A percentile compares a stretch with the other conserved stretches of the same genome.
These are phyloP conservation scores for Leptinotarsa haldemani DNA, from an alignment of 2,888 invertebrate species.

Conservation along the genomic window DNA sequence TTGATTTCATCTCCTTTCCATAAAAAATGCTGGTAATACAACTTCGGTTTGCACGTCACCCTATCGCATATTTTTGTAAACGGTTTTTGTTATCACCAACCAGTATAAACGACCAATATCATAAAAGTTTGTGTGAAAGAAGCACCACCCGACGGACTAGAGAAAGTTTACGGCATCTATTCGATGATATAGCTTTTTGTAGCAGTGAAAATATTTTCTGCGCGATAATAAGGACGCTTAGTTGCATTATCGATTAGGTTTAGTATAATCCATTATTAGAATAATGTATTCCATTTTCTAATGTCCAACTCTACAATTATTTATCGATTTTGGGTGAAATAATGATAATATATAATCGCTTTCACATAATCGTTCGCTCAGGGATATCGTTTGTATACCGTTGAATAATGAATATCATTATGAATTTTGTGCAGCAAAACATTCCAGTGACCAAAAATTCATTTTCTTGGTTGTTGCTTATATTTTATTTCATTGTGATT, in stretches of 20 bases:
- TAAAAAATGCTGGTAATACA: constrained; percentile 27
- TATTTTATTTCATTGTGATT: too few species aligned
- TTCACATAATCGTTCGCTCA: too few species aligned
- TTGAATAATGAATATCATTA: too few species aligned
- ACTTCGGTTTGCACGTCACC: constrained; percentile 31
- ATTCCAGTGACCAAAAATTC: too few species aligned
- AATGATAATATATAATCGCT: too few species aligned
- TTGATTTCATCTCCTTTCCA: background rate
- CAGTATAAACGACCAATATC: constrained; percentile 33
- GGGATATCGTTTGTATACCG: too few species aligned
- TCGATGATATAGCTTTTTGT: background rate
- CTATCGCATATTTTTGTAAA: constrained; percentile 36
- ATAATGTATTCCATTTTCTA: too few species aligned
- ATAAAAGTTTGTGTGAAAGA: constrained; percentile 24
- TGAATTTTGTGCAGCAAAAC: too few species aligned
- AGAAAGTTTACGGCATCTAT: constrained; percentile 27
- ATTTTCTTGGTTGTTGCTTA: too few species aligned
- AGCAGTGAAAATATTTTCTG: background rate
- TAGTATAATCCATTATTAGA: background rate
- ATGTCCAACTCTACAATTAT: too few species aligned
- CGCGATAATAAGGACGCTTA: background rate
- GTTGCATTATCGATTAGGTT: background rate
- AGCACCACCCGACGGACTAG: constrained; percentile 19
- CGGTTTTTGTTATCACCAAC: constrained; percentile 36
- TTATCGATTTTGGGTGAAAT: background rate